Percentiles rank a stretch among this genome's conserved stretches.
Conservation (phyloP, 2,888 invertebrate species). For the Alloplasta piceator region DNA sequence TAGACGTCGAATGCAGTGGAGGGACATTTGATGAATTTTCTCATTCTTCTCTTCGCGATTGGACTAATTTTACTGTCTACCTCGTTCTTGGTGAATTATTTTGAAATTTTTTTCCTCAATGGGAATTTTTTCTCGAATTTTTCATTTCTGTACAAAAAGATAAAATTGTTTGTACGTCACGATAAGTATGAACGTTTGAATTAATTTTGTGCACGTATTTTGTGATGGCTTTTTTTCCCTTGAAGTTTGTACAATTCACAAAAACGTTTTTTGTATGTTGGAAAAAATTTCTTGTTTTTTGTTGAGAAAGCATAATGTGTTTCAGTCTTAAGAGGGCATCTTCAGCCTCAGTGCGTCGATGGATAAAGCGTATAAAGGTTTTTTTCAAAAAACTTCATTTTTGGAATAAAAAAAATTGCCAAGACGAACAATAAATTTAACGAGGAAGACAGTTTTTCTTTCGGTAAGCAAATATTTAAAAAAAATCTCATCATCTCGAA, state of each 20-base stretch:
- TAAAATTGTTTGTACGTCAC: no score
- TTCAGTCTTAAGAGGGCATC: conserved; percentile 73
- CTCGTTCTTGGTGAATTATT: conserved; percentile 19
- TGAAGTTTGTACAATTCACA: conserved; percentile 40
- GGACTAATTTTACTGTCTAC: conserved; percentile 59
- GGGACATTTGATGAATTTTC: conserved; percentile 53
- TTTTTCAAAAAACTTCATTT: neutral
- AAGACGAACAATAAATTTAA: conserved; percentile 15
- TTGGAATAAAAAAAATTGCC: neutral
- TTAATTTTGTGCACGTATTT: no score
- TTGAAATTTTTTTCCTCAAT: conserved; percentile 9
- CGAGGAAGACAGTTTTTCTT: conserved; percentile 50
- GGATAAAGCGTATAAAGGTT: conserved; percentile 50
- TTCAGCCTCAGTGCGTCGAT: conserved; percentile 58
- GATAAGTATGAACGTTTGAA: no score
- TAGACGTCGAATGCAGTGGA: conserved; percentile 63
- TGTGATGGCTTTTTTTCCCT: conserved; percentile 47
- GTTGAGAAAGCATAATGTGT: conserved; percentile 60
- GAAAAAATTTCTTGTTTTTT: conserved; percentile 11
- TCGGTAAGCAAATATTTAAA: neutral
- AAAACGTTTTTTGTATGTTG: conserved; percentile 11
- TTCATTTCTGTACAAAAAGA: conserved; percentile 21
- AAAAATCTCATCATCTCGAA: neutral
- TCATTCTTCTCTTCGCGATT: conserved; percentile 29
- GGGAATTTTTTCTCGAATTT: conserved; percentile 27